Percentiles rank a stretch among this genome's conserved stretches.
Conservation (phyloP, 2,797 vertebrate species). For the Caiman crocodilus region DNA sequence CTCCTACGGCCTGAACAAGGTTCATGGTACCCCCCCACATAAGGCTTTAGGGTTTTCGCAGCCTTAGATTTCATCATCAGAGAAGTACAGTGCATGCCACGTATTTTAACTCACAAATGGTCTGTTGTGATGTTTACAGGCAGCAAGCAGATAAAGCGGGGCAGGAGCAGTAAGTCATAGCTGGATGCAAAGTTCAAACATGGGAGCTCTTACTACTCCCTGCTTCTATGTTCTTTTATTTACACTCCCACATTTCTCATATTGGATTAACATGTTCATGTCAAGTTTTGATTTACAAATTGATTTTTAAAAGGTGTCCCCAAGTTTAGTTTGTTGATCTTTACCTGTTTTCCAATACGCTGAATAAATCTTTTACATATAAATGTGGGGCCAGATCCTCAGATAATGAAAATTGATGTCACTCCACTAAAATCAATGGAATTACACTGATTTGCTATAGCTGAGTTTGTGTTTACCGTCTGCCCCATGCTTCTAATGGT, state of each 20-base stretch:
- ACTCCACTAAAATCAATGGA: neutral
- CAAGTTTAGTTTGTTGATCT: neutral
- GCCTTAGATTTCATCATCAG: neutral
- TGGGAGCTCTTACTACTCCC: neutral
- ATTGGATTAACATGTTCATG: neutral
- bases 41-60: neutral
- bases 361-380: neutral
- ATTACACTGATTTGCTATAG: neutral
- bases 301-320: neutral
- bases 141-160: neutral
- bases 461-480: accelerated
- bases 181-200: neutral
- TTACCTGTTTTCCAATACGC: neutral
- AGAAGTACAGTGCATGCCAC: neutral
- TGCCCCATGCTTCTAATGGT: neutral
- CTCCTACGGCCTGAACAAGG: neutral
- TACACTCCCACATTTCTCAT: neutral
- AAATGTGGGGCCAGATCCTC: neutral
- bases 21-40: neutral
- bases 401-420: neutral
- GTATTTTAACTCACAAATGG: neutral
- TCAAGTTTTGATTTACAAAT: neutral
- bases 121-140: neutral
- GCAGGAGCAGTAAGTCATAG: neutral
- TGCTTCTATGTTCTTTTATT: neutral